Evolutionary conservation across 2,113 vertebrate species (phyloP).

Genomic region (Elachura formosa): DNA sequence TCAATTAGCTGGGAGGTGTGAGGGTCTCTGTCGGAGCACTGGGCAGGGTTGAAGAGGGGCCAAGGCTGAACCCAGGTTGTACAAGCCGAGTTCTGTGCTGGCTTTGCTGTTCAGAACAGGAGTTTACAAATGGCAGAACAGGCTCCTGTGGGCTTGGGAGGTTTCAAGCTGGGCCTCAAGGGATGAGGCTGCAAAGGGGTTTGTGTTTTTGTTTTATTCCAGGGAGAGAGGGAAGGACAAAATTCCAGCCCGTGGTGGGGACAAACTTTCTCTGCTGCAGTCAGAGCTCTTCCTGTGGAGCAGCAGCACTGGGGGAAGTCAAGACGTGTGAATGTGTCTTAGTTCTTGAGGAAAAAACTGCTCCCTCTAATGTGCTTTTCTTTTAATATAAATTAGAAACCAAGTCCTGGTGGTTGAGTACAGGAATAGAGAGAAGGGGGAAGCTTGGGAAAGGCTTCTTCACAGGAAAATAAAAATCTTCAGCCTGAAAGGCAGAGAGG

Average conservation of each 20-base stretch:
- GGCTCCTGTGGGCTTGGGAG: not conserved
- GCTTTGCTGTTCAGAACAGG: not conserved
- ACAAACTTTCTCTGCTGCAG: not conserved
- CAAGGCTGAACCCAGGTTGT: not conserved
- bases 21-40: slow-evolving; percentile 10
- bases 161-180: not conserved
- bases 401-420: not conserved
- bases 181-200: not conserved
- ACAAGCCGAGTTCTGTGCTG: not conserved
- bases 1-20: slow-evolving; percentile 3
- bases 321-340: not conserved
- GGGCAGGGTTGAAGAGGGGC: not conserved
- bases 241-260: not conserved
- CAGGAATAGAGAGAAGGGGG: not conserved
- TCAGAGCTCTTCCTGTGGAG: not conserved
- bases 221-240: not conserved
- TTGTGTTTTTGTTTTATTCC: not conserved
- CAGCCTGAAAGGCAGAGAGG: not conserved
- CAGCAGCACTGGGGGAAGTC: not conserved
- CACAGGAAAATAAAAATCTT: not conserved
- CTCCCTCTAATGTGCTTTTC: not conserved
- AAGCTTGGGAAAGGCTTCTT: not conserved
- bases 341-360: not conserved
- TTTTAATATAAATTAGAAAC: not conserved
- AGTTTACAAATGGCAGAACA: not conserved